Evolutionary conservation across 2,113 vertebrate genomes (phyloP).

Genomic region (Pteropus alecto): DNA sequence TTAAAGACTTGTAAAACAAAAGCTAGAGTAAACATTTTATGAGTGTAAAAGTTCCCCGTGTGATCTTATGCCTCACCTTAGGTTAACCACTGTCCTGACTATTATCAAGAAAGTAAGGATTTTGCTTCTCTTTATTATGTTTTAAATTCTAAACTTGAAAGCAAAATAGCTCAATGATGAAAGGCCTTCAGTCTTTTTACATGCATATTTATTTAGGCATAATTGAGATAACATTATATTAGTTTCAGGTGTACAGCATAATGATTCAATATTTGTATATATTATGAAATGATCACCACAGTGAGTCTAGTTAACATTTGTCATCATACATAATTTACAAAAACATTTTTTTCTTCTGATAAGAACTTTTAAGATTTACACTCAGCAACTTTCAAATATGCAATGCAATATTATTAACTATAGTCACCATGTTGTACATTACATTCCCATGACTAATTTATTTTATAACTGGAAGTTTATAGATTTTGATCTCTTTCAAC

Average conservation of each 20-base stretch:
- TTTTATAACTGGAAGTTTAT: neutral
- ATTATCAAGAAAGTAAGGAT: neutral
- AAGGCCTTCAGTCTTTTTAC: neutral
- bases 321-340: neutral
- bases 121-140: slow-evolving; percentile 10
- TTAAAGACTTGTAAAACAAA: slow-evolving; percentile 4
- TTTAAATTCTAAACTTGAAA: neutral
- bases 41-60: neutral
- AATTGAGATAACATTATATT: neutral
- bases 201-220: neutral
- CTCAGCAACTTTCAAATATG: neutral
- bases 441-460: neutral
- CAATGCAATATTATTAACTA: neutral
- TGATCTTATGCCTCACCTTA: neutral
- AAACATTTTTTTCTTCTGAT: neutral
- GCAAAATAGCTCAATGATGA: neutral
- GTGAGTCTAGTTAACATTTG: neutral
- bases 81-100: neutral
- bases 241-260: neutral
- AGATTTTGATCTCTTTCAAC: neutral
- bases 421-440: neutral
- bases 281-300: neutral
- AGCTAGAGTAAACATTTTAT: neutral
- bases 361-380: neutral
- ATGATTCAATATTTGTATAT: neutral